A percentile compares a stretch with the other conserved stretches of the same genome.
Evolutionary conservation across 2,113 vertebrate genomes (phyloP).

Genomic region (Acanthisitta chloris): DNA sequence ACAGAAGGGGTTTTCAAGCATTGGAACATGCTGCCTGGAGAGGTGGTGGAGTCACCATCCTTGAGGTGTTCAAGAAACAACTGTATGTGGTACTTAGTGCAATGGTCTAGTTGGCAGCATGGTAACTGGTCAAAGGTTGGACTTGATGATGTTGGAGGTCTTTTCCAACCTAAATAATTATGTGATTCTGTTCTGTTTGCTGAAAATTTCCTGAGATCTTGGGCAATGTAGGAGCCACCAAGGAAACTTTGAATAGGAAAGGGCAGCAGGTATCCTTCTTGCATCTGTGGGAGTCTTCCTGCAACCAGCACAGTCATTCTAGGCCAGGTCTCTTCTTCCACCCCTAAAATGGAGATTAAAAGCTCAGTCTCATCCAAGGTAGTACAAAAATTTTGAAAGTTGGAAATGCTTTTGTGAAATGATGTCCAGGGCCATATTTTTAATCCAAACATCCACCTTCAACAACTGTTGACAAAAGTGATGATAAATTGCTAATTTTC

Average conservation of each 20-base stretch:
- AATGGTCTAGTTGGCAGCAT: no score
- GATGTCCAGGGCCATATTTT: neutral
- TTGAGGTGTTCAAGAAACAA: no score
- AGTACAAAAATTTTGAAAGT: neutral
- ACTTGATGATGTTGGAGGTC: no score
- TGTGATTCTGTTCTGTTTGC: no score
- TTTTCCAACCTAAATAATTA: no score
- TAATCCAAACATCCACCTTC: neutral
- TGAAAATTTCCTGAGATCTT: neutral
- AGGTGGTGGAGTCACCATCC: no score
- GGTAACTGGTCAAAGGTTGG: no score
- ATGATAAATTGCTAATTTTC: neutral
- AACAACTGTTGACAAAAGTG: neutral
- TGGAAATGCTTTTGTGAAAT: neutral
- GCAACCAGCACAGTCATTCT: neutral
- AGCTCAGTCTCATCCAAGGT: neutral
- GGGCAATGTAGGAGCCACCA: neutral
- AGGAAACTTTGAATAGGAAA: neutral
- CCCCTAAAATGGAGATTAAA: neutral
- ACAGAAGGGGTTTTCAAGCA: no score
- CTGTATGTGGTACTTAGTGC: no score
- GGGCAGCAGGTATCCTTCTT: neutral
- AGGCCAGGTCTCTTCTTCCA: fast-evolving
- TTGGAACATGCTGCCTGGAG: no score
- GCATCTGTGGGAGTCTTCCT: neutral